phyloP scores from a whole-genome alignment of 2,113 vertebrate genomes.

The Chionis minor region DNA sequence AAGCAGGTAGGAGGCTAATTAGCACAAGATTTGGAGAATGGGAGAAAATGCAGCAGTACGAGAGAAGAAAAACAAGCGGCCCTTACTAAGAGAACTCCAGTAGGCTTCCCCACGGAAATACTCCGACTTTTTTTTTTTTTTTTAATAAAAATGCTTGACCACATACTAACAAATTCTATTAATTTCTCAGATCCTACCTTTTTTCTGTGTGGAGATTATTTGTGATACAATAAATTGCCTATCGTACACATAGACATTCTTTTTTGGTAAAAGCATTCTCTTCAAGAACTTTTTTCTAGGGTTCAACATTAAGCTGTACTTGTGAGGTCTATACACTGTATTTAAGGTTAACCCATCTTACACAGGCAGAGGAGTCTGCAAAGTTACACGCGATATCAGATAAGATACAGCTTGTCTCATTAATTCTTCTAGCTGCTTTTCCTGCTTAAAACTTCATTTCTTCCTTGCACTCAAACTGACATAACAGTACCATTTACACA shows the following conservation, averaged over 20 bases:
- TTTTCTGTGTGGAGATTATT: background rate
- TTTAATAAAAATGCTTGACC: background rate
- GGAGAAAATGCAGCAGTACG: background rate
- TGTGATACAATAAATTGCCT: background rate
- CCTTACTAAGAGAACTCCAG: background rate
- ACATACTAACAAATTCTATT: background rate
- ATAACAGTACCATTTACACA: background rate
- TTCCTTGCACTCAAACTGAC: background rate
- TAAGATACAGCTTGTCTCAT: background rate
- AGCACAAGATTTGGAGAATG: background rate
- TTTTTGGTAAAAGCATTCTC: background rate
- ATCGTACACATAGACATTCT: background rate
- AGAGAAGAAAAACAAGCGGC: background rate
- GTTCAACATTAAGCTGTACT: background rate
- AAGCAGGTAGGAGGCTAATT: conserved; percentile 61
- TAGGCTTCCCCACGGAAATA: background rate
- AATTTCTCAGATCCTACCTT: background rate
- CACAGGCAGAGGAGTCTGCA: background rate
- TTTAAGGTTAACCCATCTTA: background rate
- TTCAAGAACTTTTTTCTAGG: background rate
- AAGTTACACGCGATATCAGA: background rate
- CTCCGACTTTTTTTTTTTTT: background rate
- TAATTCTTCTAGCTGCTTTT: background rate
- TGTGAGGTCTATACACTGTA: background rate
- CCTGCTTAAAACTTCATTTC: background rate